Evolutionary conservation across 2,113 vertebrate species (phyloP).

Genomic region (Setophaga petechia): DNA sequence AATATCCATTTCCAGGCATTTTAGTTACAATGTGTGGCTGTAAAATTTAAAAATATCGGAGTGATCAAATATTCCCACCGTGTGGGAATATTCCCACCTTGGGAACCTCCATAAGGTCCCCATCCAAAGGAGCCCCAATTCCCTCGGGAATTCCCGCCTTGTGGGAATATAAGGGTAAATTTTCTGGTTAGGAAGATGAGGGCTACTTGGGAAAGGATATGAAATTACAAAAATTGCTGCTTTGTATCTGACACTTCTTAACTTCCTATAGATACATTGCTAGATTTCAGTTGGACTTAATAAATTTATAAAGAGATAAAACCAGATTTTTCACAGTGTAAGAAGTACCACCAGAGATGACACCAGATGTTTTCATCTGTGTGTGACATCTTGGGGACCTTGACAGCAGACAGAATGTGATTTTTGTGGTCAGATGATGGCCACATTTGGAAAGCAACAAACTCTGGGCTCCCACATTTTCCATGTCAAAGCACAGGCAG

Average conservation of each 20-base stretch:
- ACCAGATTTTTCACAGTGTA: fast-evolving
- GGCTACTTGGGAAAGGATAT: background rate
- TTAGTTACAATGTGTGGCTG: fast-evolving
- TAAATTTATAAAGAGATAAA: background rate
- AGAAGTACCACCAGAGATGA: background rate
- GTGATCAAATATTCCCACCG: background rate
- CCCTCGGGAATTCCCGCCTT: too few species aligned
- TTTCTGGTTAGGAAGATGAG: background rate
- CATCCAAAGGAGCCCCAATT: too few species aligned
- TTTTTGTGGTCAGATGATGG: background rate
- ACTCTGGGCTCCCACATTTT: background rate
- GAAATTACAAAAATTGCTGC: background rate
- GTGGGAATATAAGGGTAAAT: background rate
- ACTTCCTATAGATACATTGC: background rate
- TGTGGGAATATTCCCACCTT: too few species aligned
- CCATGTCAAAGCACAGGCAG: background rate
- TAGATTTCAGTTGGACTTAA: background rate
- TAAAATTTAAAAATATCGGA: background rate
- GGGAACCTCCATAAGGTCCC: too few species aligned
- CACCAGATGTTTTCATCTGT: background rate
- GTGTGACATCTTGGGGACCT: background rate
- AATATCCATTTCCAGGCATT: background rate
- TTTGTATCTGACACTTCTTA: too few species aligned
- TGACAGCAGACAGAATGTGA: background rate
- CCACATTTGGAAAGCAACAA: background rate